Base-by-base conservation (phyloP, 2,797 vertebrate genomes). In the Cottoperca gobio region DNA sequence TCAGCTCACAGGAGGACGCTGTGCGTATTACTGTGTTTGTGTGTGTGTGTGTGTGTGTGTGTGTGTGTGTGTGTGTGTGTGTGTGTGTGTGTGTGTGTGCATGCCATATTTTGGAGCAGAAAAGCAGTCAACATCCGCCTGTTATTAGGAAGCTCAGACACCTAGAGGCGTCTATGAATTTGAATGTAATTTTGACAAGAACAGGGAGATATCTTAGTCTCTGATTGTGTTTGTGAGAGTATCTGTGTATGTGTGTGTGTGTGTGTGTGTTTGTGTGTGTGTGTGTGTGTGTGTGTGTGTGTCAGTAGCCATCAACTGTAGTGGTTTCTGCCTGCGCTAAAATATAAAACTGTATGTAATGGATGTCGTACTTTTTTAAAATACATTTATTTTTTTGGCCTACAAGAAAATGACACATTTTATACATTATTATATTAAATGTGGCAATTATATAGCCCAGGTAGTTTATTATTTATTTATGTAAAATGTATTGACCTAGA, bases 71-170 rank as follows among this genome's bases (percentile, higher is more conserved):
- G 8, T 17, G 17, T 49, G 52, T 2, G n/a, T 16, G 16, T 11
- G 45, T 35, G 43, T 35, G 35, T 43, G n/a, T 42, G 45, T 53
- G 2, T n/a, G 6, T 21, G 12, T 49, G 52, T 2, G n/a, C 19
- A 11, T 13, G 43, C 5, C 12, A 60, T 31, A 40, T 69, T 59
- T 55, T 53, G 50, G 23, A 31, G 35, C 40, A 65, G 43, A 45
- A 72, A 55, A 70, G 16, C 52, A 69, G 43, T 17, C 49, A 31
- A 37, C 13, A 61, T 45, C 70, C 3, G 35, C 54, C 42, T 72
- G 58, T 81, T 81, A 86, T 83, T 76, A 78, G 50, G 33, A 67
- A 61, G 45, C 64, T 79, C 75, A 83, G 57, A 81, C 61, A 74
- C 65, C 62, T 21, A 4, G 37, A 78, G 61, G 77, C 40, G 2